Percentiles rank a stretch among this genome's conserved stretches.
phyloP scores from a whole-genome alignment of 2,113 vertebrate species.

The Nothocercus nigrocapillus region DNA sequence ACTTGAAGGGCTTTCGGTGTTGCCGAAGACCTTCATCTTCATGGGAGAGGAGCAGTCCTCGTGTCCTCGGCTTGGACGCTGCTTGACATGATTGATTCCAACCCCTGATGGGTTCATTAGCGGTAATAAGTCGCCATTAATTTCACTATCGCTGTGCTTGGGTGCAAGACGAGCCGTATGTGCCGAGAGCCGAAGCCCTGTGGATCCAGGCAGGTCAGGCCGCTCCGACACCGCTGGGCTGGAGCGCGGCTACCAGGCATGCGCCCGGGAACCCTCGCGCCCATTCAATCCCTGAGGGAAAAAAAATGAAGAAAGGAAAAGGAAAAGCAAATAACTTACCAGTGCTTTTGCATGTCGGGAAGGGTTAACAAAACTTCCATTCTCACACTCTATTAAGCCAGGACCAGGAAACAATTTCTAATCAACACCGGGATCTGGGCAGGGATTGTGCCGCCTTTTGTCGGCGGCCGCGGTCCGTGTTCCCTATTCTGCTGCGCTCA shows the following conservation, averaged over 20 bases:
- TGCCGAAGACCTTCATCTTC: constrained; percentile 34
- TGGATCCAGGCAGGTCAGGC: not conserved
- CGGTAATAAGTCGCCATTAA: constrained; percentile 41
- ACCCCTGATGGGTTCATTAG: constrained; percentile 34
- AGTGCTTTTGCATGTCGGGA: constrained; percentile 53
- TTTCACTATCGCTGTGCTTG: constrained; percentile 36
- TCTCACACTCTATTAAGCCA: constrained; percentile 84
- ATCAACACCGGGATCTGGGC: constrained; percentile 81
- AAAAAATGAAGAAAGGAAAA: too few species aligned
- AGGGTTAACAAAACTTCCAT: constrained; percentile 78
- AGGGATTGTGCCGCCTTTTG: constrained; percentile 81
- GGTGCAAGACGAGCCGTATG: not conserved
- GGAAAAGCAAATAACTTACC: constrained; percentile 22
- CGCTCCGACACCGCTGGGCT: not conserved
- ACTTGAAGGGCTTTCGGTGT: constrained; percentile 1
- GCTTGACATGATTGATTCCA: constrained; percentile 34
- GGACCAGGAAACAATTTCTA: constrained; percentile 85
- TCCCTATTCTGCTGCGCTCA: constrained; percentile 82
- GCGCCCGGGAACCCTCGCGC: not conserved
- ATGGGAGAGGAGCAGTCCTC: not conserved
- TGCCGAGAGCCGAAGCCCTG: not conserved
- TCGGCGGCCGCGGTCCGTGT: constrained; percentile 80
- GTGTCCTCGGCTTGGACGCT: constrained; percentile 2
- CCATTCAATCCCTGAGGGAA: not conserved
- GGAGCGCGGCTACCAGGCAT: not conserved